Evolutionary conservation across 2,113 vertebrate genomes (phyloP).

Genomic region (Xiphias gladius): DNA sequence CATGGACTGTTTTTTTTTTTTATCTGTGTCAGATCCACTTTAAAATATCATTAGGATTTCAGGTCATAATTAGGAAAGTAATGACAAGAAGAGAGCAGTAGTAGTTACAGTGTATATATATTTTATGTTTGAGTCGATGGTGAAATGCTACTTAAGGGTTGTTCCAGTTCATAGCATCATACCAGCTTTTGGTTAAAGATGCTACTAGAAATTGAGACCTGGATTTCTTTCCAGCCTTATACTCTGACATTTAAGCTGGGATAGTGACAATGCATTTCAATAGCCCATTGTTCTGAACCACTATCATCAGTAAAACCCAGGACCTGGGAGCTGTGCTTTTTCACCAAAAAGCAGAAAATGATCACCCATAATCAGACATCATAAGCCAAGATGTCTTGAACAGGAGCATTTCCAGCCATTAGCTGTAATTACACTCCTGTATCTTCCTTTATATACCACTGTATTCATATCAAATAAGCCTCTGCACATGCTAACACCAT

Average conservation of each 20-base stretch:
- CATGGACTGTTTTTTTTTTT: neutral
- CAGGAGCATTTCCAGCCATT: slow-evolving; percentile 82
- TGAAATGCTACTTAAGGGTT: slow-evolving; percentile 15
- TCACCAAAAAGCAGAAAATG: slow-evolving; percentile 80
- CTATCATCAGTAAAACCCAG: slow-evolving; percentile 78
- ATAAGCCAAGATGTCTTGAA: slow-evolving; percentile 80
- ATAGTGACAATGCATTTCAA: slow-evolving; percentile 82
- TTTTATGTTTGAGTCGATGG: neutral
- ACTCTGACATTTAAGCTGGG: slow-evolving; percentile 74
- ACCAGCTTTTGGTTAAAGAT: slow-evolving; percentile 44
- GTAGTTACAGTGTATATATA: neutral
- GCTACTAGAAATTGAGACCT: slow-evolving; percentile 51
- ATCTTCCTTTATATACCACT: slow-evolving; percentile 75
- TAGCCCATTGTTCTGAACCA: slow-evolving; percentile 83
- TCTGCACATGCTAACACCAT: slow-evolving; percentile 57
- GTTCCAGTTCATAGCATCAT: slow-evolving; percentile 41
- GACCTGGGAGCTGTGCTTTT: slow-evolving; percentile 73
- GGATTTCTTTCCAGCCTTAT: slow-evolving; percentile 62
- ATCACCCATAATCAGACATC: slow-evolving; percentile 83
- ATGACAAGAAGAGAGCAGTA: neutral
- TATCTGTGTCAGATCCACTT: slow-evolving; percentile 4
- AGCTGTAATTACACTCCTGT: slow-evolving; percentile 81
- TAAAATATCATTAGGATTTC: slow-evolving; percentile 5
- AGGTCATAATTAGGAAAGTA: neutral
- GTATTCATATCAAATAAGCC: slow-evolving; percentile 79